Evolutionary conservation across 1,140 invertebrate genomes (phyloP), one percentile per base, ranked within the genome.

Genomic region (Neodiprion fabricii): DNA sequence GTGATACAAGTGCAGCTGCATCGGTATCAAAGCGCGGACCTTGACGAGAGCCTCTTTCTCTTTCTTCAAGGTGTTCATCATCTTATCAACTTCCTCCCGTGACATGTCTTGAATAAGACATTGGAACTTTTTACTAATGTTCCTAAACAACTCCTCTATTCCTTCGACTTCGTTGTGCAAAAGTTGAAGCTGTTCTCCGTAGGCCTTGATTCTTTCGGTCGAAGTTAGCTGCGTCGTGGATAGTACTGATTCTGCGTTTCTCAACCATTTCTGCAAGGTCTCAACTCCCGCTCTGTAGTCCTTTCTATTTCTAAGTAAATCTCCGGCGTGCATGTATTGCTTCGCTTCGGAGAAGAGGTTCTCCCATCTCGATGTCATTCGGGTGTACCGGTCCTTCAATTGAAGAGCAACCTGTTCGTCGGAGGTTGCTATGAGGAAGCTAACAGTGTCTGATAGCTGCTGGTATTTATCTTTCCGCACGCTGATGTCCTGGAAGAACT

Each of bases 381-480:
- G 88, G 4, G 90, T 84, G 78, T 96, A 94, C 74, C 92, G 92
- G 68, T 95, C 92, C 78, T 95, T 94, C 9, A 98, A 88, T 76
- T 95, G 93, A 11, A 90, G 86, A 0, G 94, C 93, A 68, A 97
- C 92, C 68, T 92, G 90, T 72, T 96, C 94, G 72, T 95, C 93
- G 76, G 95, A 96, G 0, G 95, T 96, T 5, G 96, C 96, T 48
- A 96, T 94, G 28, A 98, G 85, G 85, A 97, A 98, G 73, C 94
- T 95, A 7, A 95, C 95, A 0, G 95, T 94, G 75, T 97, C 96
- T 9, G 94, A 93, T 4, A 98, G 80, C 1, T 93, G 86, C 81
- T 95, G 92, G 79, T 96, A 93, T 83, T 94, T 96, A 79, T 98
- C 95, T 84, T 96, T 95, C 95, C 96, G 97, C 2, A 95, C 90